These are phyloP conservation scores for Chymomyza fuscimana DNA, from an alignment of 2,888 invertebrate genomes.

Conservation along the genomic window DNA sequence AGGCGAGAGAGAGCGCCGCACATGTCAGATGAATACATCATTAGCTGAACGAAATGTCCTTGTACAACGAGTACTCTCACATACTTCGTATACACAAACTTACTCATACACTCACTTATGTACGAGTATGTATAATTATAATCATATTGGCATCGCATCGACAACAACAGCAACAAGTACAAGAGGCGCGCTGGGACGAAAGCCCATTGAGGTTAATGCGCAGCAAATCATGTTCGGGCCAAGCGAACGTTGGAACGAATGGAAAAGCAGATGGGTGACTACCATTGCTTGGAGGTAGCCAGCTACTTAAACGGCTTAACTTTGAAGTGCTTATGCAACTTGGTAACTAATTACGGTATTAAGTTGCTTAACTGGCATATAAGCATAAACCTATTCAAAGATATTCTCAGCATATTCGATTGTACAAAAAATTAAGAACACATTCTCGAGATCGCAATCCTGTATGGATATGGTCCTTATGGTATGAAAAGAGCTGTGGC, in stretches of 20 bases:
- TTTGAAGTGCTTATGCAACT: constrained; percentile 57
- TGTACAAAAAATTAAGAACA: background rate
- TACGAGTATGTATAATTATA: background rate
- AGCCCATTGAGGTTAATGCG: constrained; percentile 35
- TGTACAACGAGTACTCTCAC: constrained; percentile 27
- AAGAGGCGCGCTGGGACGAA: constrained; percentile 48
- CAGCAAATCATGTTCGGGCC: constrained; percentile 16
- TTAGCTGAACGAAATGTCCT: constrained; percentile 68
- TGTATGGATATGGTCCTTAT: background rate
- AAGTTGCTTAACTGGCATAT: constrained; percentile 13
- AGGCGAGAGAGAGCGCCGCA: constrained; percentile 25
- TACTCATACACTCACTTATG: background rate
- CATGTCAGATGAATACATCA: constrained; percentile 71
- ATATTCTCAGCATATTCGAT: background rate
- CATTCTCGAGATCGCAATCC: background rate
- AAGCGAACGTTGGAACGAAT: background rate
- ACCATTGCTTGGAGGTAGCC: constrained; percentile 21
- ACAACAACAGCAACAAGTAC: constrained; percentile 12
- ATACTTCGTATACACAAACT: constrained; percentile 8
- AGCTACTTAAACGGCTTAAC: constrained; percentile 61
- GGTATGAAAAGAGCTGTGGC: background rate
- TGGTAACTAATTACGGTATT: constrained; percentile 59
- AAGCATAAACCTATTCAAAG: background rate
- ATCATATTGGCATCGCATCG: constrained; percentile 6
- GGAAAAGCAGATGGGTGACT: background rate